Percentiles rank a stretch among this genome's conserved stretches.
phyloP scores from a whole-genome alignment of 2,888 invertebrate genomes.

The Tetranychus truncatus region DNA sequence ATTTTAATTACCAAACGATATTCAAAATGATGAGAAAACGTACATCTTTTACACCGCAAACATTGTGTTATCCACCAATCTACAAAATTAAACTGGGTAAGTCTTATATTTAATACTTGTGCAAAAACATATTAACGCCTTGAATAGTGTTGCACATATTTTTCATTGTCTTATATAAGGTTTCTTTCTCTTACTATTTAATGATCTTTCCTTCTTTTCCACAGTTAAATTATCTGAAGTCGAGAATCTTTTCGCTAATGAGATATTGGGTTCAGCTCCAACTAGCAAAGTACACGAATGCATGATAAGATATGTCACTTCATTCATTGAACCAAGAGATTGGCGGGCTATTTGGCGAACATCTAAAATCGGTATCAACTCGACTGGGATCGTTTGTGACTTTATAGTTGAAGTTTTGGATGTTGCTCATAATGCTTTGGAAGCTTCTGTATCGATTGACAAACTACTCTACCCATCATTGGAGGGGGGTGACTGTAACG shows the following conservation, averaged over 20 bases:
- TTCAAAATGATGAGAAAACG: neutral
- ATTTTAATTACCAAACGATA: neutral
- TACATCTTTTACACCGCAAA: neutral
- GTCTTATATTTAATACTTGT: neutral
- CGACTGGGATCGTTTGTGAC: conserved; percentile 18
- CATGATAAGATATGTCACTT: conserved; percentile 21
- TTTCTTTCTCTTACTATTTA: neutral
- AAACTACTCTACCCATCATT: conserved; percentile 15
- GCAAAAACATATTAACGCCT: neutral
- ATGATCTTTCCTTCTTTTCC: neutral
- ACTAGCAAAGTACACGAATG: conserved; percentile 19
- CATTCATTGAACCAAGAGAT: conserved; percentile 25
- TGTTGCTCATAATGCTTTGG: conserved; percentile 21
- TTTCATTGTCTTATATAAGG: neutral
- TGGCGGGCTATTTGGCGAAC: conserved; percentile 27
- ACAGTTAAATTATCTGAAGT: conserved; percentile 3
- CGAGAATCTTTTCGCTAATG: neutral
- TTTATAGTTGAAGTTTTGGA: conserved; percentile 26
- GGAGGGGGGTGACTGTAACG: neutral
- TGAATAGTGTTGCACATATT: neutral
- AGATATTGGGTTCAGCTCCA: conserved; percentile 15
- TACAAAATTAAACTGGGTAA: conserved; percentile 12
- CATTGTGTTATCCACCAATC: conserved; percentile 6
- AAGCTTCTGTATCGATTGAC: conserved; percentile 22
- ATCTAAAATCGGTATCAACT: conserved; percentile 6